These are phyloP conservation scores for Hydrolagus colliei DNA, from an alignment of 2,797 vertebrate genomes.

Conservation along the genomic window DNA sequence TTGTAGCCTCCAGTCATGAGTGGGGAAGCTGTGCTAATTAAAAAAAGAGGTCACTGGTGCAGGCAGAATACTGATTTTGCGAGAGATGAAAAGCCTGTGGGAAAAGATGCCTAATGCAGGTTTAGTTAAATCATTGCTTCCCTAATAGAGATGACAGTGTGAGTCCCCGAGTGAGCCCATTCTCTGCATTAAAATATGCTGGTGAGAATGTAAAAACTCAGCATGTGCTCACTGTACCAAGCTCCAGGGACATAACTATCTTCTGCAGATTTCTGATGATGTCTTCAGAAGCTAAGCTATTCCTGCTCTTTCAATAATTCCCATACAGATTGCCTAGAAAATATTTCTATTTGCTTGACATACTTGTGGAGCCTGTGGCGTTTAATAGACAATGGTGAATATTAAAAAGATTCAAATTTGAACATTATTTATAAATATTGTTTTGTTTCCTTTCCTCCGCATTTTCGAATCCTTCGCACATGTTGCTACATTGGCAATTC, in stretches of 20 bases:
- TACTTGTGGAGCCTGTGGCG: constrained; percentile 3
- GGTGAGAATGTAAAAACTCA: constrained; percentile 32
- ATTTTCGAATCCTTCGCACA: constrained; percentile 14
- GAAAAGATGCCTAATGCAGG: constrained; percentile 30
- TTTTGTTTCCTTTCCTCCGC: background rate
- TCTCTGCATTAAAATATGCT: constrained; percentile 31
- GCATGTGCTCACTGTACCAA: constrained; percentile 28
- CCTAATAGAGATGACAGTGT: constrained; percentile 32
- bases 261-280: constrained; percentile 29
- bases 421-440: constrained; percentile 26
- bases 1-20: constrained; percentile 27
- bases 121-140: constrained; percentile 33
- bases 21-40: constrained; percentile 30
- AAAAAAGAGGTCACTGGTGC: constrained; percentile 32
- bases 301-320: constrained; percentile 26
- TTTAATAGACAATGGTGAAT: constrained; percentile 17
- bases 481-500: background rate
- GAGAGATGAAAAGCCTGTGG: constrained; percentile 28
- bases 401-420: constrained; percentile 9
- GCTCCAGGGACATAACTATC: constrained; percentile 26
- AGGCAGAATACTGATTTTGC: constrained; percentile 29
- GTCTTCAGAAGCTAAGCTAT: constrained; percentile 27
- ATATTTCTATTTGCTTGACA: constrained; percentile 25
- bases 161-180: constrained; percentile 26
- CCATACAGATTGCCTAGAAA: constrained; percentile 19